Base-by-base conservation (phyloP, 1,140 invertebrate genomes). In the Drosophila dunni region DNA sequence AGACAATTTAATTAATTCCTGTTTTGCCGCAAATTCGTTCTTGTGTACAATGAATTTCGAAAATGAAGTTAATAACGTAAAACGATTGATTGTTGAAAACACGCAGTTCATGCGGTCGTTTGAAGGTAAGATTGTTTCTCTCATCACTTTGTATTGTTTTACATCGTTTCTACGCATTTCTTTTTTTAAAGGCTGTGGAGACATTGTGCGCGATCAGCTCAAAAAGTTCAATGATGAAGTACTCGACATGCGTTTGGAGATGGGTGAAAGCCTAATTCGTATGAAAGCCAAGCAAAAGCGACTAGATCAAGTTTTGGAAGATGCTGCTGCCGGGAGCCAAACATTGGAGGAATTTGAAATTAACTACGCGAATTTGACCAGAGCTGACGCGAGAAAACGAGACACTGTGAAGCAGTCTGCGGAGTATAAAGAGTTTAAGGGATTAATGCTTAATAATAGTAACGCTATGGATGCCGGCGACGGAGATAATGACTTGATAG, bases 381-480 rank as follows among this genome's bases (percentile, higher is more conserved):
- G 40, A 44, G 17, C 15, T 2, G 42, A 50, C 1, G 61, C 54
- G 1, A 60, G 51, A 1, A 81, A 73, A 36, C 42, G 57, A 0
- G 7, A 34, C 4, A 73, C 67, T 7, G 24, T 78, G 3, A 78
- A 81, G 36, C 13, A 44, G 2, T 44, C 36, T 1, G 4, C 8
- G 3, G 74, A 81, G 24, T 81, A 67, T 7, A 81, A 73, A 29
- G 36, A 46, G 11, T 81, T 81, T 34, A 72, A 58, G 7, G 24
- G 24, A 2, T 2, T 50, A 6, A 3, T 81, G 10, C 33, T 17
- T 3, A 3, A 15, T 17, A 15, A 15, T 4, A 7, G 6, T 0
- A 58, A 15, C 36, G 10, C 40, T 10, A 8, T 33, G 4, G 67
- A 17, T 8, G 13, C 5, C 4, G 24, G 38, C 6, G 24, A 38